Evolutionary conservation across 2,797 vertebrate species (phyloP).

Genomic region (Crax fasciolata): DNA sequence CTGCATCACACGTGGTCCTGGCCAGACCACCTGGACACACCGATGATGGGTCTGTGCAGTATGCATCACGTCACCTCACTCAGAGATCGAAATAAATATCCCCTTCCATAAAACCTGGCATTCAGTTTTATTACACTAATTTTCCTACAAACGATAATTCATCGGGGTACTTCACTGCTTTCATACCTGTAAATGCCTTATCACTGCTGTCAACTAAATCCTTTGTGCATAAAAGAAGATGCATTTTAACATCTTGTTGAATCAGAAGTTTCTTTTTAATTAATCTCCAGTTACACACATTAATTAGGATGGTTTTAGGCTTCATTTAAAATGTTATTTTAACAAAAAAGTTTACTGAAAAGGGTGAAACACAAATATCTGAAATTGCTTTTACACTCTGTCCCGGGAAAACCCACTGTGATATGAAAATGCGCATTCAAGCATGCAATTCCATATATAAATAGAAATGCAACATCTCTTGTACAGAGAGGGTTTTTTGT

Average conservation of each 20-base stretch:
- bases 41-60: rapidly evolving
- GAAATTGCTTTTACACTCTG: neutral
- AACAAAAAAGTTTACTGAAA: neutral
- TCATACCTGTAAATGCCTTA: neutral
- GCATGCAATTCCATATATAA: neutral
- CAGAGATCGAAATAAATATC: neutral
- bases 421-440: neutral
- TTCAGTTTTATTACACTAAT: neutral
- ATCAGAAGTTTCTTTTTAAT: neutral
- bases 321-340: neutral
- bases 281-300: neutral
- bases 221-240: neutral
- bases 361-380: neutral
- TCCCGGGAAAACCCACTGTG: neutral
- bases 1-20: rapidly evolving
- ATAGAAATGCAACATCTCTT: constrained; percentile 1
- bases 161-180: neutral
- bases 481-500: neutral
- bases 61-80: neutral
- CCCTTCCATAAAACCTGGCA: neutral
- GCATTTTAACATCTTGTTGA: neutral
- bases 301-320: neutral
- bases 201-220: neutral
- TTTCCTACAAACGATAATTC: neutral
- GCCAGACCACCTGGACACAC: rapidly evolving